Conservation (phyloP, 2,113 vertebrate genomes). For the Muntiacus reevesi region DNA sequence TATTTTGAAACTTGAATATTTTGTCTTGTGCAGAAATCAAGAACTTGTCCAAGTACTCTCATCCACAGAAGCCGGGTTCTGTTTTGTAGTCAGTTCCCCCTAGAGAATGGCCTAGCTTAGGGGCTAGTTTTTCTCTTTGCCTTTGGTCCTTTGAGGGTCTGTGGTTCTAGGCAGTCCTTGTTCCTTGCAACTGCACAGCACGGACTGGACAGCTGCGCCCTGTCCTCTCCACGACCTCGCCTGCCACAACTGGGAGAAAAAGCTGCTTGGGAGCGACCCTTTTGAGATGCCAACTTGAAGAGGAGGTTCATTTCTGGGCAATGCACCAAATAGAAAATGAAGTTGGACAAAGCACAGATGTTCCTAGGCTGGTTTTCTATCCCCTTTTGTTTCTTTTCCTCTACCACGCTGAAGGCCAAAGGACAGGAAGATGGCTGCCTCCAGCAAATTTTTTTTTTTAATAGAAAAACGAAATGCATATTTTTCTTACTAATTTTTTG, state of each 20-base stretch:
- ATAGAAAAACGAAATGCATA: conserved; percentile 55
- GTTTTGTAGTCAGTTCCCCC: background rate
- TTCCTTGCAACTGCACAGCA: background rate
- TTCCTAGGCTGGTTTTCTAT: conserved; percentile 8
- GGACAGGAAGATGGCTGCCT: background rate
- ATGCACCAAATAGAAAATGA: background rate
- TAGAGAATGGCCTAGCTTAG: conserved; percentile 14
- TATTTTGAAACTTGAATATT: conserved; percentile 74
- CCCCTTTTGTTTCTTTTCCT: conserved; percentile 18
- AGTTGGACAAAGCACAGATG: background rate
- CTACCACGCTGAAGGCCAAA: conserved; percentile 31
- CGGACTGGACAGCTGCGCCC: background rate
- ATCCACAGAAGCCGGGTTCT: conserved; percentile 8
- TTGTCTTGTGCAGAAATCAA: conserved; percentile 55
- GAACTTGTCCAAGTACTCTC: conserved; percentile 42
- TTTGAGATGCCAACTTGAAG: background rate
- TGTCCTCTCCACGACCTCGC: background rate
- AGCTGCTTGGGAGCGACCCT: background rate
- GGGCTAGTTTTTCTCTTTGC: conserved; percentile 38
- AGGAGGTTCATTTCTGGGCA: conserved; percentile 31
- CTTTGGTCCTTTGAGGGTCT: conserved; percentile 10
- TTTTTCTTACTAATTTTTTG: conserved; percentile 72
- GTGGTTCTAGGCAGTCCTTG: background rate
- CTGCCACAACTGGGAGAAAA: background rate
- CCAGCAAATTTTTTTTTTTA: conserved; percentile 47